Evolutionary conservation across 2,113 vertebrate species (phyloP).

Genomic region (Ailurus styani): DNA sequence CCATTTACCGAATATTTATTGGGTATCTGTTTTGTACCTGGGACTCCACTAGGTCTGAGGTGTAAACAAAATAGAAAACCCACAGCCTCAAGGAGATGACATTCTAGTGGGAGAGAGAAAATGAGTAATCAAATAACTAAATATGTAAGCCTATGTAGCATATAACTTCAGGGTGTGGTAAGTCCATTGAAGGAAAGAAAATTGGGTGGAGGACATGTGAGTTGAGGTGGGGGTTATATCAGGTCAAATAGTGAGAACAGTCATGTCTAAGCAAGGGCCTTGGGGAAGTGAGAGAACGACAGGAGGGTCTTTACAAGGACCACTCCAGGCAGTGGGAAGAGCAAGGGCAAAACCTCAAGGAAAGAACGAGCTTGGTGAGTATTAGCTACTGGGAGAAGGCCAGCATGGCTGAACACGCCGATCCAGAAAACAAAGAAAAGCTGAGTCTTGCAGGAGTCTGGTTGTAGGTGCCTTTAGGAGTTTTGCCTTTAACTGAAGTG

Average conservation of each 20-base stretch:
- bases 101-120: background rate
- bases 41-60: background rate
- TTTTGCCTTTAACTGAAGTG: background rate
- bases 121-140: background rate
- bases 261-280: background rate
- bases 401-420: background rate
- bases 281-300: background rate
- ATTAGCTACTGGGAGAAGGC: background rate
- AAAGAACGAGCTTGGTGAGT: background rate
- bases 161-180: background rate
- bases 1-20: background rate
- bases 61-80: background rate
- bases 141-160: background rate
- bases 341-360: background rate
- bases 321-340: background rate
- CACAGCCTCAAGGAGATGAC: background rate
- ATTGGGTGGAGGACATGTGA: background rate
- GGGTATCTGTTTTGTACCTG: background rate
- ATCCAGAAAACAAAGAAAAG: background rate
- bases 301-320: background rate
- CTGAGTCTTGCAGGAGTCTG: background rate
- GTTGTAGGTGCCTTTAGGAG: background rate
- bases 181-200: background rate
- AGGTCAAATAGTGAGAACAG: background rate
- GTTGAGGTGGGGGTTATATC: no score